Percentiles rank a stretch among this genome's conserved stretches.
phyloP scores from a whole-genome alignment of 2,888 invertebrate genomes.

The Anorthoa munda region DNA sequence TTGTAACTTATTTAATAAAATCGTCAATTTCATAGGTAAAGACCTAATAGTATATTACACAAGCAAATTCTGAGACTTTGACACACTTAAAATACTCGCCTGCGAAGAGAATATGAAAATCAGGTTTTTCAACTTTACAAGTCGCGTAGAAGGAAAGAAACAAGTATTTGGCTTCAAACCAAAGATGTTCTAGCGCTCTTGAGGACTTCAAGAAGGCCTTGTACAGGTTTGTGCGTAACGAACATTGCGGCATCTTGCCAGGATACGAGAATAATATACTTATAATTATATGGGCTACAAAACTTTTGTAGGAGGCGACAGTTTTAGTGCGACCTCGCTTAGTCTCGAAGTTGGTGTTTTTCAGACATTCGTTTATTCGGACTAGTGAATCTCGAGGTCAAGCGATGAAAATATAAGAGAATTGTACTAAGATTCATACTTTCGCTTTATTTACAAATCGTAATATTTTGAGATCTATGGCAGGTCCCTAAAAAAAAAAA shows the following conservation, averaged over 20 bases:
- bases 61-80: not conserved
- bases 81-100: conserved; percentile 5
- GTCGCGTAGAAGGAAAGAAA: conserved; percentile 18
- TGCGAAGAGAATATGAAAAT: conserved; percentile 10
- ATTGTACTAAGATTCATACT: not conserved
- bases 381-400: conserved; percentile 7
- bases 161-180: conserved; percentile 52
- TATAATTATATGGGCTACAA: conserved; percentile 39
- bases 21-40: no score
- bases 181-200: conserved; percentile 41
- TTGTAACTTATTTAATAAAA: no score
- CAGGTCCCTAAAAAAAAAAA: not conserved
- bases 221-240: conserved; percentile 45
- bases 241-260: conserved; percentile 58
- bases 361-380: not conserved
- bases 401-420: not conserved
- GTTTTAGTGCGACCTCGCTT: conserved; percentile 1
- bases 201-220: conserved; percentile 41
- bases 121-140: conserved; percentile 17
- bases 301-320: conserved; percentile 10
- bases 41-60: no score
- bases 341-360: conserved; percentile 14
- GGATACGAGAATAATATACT: conserved; percentile 51
- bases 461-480: no score
- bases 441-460: not conserved